phyloP scores from a whole-genome alignment of 2,113 vertebrate species.

The Zingel zingel region DNA sequence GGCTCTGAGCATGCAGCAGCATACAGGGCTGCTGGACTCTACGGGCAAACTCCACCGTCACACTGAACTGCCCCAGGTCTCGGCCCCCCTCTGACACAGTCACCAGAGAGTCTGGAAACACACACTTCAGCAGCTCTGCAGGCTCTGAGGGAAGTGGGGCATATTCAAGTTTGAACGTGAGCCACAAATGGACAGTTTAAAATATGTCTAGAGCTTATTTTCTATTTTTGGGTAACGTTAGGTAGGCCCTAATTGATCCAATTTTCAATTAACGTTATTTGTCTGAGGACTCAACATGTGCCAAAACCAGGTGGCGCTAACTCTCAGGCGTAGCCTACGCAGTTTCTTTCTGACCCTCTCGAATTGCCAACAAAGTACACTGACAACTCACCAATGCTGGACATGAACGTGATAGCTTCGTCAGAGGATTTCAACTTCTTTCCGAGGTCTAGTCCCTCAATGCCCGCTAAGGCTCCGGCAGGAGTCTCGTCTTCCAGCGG shows the following conservation, averaged over 20 bases:
- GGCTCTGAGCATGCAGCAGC: slow-evolving; percentile 85
- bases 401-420: slow-evolving; percentile 79
- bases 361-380: neutral
- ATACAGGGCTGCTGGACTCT: slow-evolving; percentile 76
- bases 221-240: neutral
- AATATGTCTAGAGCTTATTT: neutral
- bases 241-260: no score
- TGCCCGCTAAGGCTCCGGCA: neutral
- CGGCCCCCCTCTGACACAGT: slow-evolving; percentile 77
- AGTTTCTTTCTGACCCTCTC: neutral
- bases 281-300: slow-evolving; percentile 9
- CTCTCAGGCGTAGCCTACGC: neutral
- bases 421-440: slow-evolving; percentile 63
- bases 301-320: slow-evolving; percentile 36
- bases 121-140: slow-evolving; percentile 80
- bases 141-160: slow-evolving; percentile 62
- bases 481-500: neutral
- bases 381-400: slow-evolving; percentile 77
- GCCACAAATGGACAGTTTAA: neutral
- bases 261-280: no score
- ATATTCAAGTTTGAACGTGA: neutral
- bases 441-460: neutral
- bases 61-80: slow-evolving; percentile 83
- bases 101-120: slow-evolving; percentile 87
- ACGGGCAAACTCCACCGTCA: slow-evolving; percentile 77